phyloP scores from a whole-genome alignment of 2,888 invertebrate genomes.

The Dynastes tityus region DNA sequence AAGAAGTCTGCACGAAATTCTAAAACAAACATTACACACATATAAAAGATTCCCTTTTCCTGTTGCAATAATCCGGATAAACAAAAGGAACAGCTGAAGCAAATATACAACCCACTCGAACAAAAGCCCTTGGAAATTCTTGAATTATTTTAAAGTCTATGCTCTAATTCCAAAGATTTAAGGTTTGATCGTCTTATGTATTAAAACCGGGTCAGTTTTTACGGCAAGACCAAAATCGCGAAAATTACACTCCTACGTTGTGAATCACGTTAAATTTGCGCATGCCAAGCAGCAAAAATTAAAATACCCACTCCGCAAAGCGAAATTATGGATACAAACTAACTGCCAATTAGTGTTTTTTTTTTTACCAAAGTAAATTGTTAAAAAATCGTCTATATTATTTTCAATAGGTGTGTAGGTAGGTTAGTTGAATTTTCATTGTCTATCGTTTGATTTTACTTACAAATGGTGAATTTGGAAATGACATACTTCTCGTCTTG shows the following conservation, averaged over 20 bases:
- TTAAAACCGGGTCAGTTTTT: slow-evolving; percentile 39
- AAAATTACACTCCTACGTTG: slow-evolving; percentile 46
- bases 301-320: slow-evolving; percentile 48
- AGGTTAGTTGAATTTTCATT: slow-evolving; percentile 52
- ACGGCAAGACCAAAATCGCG: slow-evolving; percentile 35
- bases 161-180: background rate
- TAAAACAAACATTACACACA: slow-evolving; percentile 47
- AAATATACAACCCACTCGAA: background rate
- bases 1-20: slow-evolving; percentile 55
- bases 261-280: slow-evolving; percentile 49
- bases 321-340: slow-evolving; percentile 39
- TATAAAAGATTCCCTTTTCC: slow-evolving; percentile 1
- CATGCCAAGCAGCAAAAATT: slow-evolving; percentile 51
- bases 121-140: background rate
- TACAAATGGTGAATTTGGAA: slow-evolving; percentile 59
- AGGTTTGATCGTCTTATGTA: slow-evolving; percentile 7
- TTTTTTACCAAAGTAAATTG: slow-evolving; percentile 23
- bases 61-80: slow-evolving; percentile 20
- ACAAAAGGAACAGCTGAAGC: slow-evolving; percentile 13
- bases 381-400: slow-evolving; percentile 37
- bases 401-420: slow-evolving; percentile 28
- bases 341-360: slow-evolving; percentile 46
- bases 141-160: background rate
- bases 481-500: slow-evolving; percentile 56
- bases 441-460: slow-evolving; percentile 53